Conservation (phyloP, 2,888 invertebrate genomes). For the Panopea generosa region DNA sequence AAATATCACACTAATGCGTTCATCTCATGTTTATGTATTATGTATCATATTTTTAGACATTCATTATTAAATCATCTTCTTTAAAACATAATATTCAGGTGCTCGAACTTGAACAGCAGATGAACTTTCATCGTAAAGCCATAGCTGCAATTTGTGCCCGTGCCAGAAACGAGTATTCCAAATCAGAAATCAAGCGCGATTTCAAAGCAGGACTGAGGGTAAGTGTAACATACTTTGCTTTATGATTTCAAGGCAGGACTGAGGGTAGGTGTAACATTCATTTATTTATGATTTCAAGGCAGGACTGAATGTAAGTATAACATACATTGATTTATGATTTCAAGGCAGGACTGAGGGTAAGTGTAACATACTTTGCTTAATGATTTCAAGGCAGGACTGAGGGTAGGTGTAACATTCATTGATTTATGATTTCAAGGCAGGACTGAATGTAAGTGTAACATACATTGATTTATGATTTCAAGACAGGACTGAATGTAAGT, state of each 20-base stretch:
- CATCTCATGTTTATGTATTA: too few species aligned
- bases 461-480: too few species aligned
- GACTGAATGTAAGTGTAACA: constrained; percentile 68
- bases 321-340: too few species aligned
- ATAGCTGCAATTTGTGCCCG: constrained; percentile 69
- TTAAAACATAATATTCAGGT: too few species aligned
- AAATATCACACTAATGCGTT: too few species aligned
- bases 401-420: constrained; percentile 67
- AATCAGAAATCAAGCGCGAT: constrained; percentile 68
- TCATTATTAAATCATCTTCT: too few species aligned
- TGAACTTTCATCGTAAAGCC: constrained; percentile 49
- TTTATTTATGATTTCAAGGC: constrained; percentile 76
- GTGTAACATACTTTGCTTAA: too few species aligned
- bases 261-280: constrained; percentile 65
- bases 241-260: constrained; percentile 76
- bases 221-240: too few species aligned
- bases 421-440: constrained; percentile 76
- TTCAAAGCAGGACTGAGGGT: constrained; percentile 76
- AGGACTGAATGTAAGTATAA: constrained; percentile 69
- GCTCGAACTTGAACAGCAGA: constrained; percentile 53
- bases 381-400: constrained; percentile 75
- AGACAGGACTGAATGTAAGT: constrained; percentile 73
- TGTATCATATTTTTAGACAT: too few species aligned
- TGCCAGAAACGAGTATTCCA: constrained; percentile 72
- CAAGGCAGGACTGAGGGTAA: constrained; percentile 74